Base-by-base conservation (phyloP, 2,113 vertebrate species). In the Osmerus mordax region DNA sequence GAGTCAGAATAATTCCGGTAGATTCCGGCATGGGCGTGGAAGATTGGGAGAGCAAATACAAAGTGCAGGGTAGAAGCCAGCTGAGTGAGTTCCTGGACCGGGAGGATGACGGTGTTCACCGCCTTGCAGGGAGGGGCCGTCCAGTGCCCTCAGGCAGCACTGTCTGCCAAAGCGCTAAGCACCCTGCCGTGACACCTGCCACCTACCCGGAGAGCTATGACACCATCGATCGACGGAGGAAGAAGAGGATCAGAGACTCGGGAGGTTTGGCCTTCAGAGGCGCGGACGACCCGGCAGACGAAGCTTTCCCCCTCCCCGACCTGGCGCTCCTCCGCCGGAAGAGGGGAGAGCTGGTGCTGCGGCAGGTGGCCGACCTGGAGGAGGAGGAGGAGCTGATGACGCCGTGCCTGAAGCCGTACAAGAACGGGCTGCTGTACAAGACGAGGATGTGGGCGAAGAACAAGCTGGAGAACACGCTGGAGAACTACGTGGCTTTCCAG, bases 1-100 rank as follows among this genome's bases (percentile, higher is more conserved):
- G 88, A 88, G 91, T 96, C 89, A 94, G 92, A 80, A 96, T 95
- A 84, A 91, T 97, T 88, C 94, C 95, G 53, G 89, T 92, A 87
- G 92, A 95, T 81, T 92, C 87, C 73, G 93, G 93, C 82, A 90
- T 90, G 91, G 92, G 92, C 74, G 91, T 88, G 78, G 94, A 96
- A 73, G 91, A 95, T 11, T 93, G 91, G 89, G 92, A 94, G 77
- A 87, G 78, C 74, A 91, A 91, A 86, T 94, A 92, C 85, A 91
- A 92, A 82, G 80, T 88, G 16, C 83, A 83, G 83, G 87, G 88
- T 73, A 94, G 92, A 69, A 83, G 89, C 71, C 82, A 89, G 61
- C 87, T 95, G 74, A 92, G 92, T 78, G 91, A 94, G 18, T 93
- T 94, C 78, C 75, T 95, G 79, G 90, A 95, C 77, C 89, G 90